Conservation (phyloP, 2,888 invertebrate genomes). For the Marasmarcha lunaedactyla region DNA sequence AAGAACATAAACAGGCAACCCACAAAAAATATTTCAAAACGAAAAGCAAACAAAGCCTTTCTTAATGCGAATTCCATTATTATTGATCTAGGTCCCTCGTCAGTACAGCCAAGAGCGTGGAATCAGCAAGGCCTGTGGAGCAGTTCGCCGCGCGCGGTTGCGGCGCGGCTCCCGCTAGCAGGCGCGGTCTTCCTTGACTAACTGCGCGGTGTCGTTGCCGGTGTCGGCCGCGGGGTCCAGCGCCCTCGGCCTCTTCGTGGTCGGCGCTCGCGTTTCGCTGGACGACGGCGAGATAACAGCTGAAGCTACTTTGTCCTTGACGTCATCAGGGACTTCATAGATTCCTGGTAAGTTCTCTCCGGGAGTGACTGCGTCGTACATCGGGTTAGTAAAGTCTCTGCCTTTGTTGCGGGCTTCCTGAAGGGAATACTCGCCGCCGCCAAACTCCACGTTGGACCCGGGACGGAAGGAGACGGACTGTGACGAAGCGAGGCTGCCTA, state of each 20-base stretch:
- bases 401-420: constrained; percentile 69
- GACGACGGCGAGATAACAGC: constrained; percentile 86
- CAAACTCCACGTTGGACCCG: constrained; percentile 94
- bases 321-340: constrained; percentile 85
- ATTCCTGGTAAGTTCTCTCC: constrained; percentile 78
- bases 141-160: too few relatives aligned
- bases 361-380: constrained; percentile 92
- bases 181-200: constrained; percentile 88
- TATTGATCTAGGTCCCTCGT: too few relatives aligned
- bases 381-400: constrained; percentile 96
- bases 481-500: constrained; percentile 85
- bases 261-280: constrained; percentile 82
- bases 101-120: too few relatives aligned
- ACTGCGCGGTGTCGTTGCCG: constrained; percentile 90
- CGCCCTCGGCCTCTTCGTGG: constrained; percentile 77
- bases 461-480: constrained; percentile 94
- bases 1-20: too few relatives aligned
- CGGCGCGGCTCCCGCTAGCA: constrained; percentile 31
- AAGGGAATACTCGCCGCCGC: constrained; percentile 72
- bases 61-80: too few relatives aligned
- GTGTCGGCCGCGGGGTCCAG: constrained; percentile 89
- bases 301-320: constrained; percentile 77
- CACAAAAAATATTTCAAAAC: too few relatives aligned
- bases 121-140: too few relatives aligned
- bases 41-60: too few relatives aligned